A percentile compares a stretch with the other conserved stretches of the same genome.
Evolutionary conservation across 37 sponge, comb jelly and placozoan genomes (phyloP).

Genomic region (Diacarnus erythraeanus): DNA sequence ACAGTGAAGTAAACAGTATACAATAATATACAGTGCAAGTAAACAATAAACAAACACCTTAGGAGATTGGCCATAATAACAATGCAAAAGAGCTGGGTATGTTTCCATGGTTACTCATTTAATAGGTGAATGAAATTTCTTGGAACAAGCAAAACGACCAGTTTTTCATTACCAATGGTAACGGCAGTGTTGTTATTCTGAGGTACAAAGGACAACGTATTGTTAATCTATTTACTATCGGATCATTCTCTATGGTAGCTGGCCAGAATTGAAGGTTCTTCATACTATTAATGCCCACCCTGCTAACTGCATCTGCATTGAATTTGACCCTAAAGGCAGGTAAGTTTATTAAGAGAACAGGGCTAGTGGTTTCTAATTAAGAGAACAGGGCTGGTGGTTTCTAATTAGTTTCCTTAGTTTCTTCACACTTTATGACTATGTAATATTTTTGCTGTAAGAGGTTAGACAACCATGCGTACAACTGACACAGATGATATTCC

Average conservation of each 20-base stretch:
- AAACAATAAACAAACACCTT: too few relatives aligned
- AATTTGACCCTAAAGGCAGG: conserved; percentile 90
- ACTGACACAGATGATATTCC: too few relatives aligned
- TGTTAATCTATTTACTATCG: background rate
- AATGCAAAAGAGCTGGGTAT: too few relatives aligned
- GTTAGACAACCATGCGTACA: too few relatives aligned
- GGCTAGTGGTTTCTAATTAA: background rate
- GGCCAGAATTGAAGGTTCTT: conserved; percentile 76
- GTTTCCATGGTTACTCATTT: background rate
- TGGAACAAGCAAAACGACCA: conserved; percentile 86
- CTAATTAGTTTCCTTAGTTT: background rate
- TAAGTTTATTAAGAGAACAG: conserved; percentile 16
- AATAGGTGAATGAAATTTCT: conserved; percentile 97
- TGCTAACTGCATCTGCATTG: conserved; percentile 97
- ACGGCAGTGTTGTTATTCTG: conserved; percentile 85
- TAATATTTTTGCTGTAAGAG: too few relatives aligned
- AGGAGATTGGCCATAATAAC: too few relatives aligned
- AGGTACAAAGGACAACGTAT: conserved; percentile 39
- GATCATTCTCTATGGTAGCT: conserved; percentile 22
- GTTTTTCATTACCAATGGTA: conserved; percentile 94
- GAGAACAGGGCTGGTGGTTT: background rate
- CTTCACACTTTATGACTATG: background rate
- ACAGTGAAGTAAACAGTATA: too few relatives aligned
- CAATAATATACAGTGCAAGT: too few relatives aligned
- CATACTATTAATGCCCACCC: conserved; percentile 94